phyloP scores from a whole-genome alignment of 2,888 invertebrate genomes.

The Drosophila conformis region DNA sequence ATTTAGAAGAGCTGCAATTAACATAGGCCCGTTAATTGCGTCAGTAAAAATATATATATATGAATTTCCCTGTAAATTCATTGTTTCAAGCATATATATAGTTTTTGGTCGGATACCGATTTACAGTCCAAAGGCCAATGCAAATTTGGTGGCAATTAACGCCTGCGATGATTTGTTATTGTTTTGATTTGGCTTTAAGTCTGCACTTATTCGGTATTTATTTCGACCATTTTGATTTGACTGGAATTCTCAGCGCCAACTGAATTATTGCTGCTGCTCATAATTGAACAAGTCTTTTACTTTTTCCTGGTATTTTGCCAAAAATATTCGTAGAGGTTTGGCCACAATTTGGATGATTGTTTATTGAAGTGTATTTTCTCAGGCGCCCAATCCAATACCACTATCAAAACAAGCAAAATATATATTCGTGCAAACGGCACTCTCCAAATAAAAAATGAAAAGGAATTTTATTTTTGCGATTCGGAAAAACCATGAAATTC shows the following conservation, averaged over 20 bases:
- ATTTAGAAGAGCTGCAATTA: conserved; percentile 39
- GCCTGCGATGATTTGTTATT: conserved; percentile 7
- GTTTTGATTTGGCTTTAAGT: conserved; percentile 35
- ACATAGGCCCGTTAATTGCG: conserved; percentile 37
- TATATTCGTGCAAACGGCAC: not conserved
- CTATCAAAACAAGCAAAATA: conserved; percentile 14
- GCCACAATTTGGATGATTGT: conserved; percentile 6
- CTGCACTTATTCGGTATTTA: conserved; percentile 3
- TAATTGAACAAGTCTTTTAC: not conserved
- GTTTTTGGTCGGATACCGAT: not conserved
- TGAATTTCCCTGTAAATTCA: not conserved
- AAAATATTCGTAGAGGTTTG: not conserved
- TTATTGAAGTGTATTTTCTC: conserved; percentile 23
- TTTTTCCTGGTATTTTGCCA: not conserved
- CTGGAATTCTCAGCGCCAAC: not conserved
- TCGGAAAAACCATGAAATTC: not conserved
- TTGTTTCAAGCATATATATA: not conserved
- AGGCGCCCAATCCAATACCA: not conserved
- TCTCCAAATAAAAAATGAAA: not conserved
- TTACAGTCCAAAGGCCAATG: conserved; percentile 27
- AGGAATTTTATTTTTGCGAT: not conserved
- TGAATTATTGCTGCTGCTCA: conserved; percentile 8
- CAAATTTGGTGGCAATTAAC: conserved; percentile 30
- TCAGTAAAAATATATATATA: not conserved
- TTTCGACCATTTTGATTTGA: conserved; percentile 7